Evolutionary conservation across 2,888 invertebrate genomes (phyloP).

Genomic region (Esperia sulphurella): DNA sequence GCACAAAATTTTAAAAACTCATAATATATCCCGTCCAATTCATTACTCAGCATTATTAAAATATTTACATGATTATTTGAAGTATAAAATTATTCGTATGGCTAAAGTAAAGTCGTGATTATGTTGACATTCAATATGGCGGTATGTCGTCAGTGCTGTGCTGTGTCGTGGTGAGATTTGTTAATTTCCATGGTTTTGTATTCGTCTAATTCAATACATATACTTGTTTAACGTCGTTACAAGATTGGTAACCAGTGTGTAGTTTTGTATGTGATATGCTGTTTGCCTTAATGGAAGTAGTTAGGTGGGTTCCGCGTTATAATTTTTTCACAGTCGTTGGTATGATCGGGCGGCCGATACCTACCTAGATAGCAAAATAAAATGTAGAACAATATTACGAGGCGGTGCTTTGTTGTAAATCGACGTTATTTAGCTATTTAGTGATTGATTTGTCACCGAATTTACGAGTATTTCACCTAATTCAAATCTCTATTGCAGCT

Average conservation of each 20-base stretch:
- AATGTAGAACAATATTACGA: conserved; percentile 46
- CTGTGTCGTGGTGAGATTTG: conserved; percentile 95
- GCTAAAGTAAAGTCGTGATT: conserved; percentile 61
- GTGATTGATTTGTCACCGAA: conserved; percentile 18
- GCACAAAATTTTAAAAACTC: conserved; percentile 64
- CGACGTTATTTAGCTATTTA: conserved; percentile 24
- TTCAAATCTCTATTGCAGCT: conserved; percentile 55
- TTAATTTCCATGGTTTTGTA: conserved; percentile 54
- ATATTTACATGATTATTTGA: conserved; percentile 26
- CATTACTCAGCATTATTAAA: conserved; percentile 19
- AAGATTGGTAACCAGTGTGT: conserved; percentile 30
- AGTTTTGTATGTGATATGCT: conserved; percentile 30
- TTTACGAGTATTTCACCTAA: conserved; percentile 29
- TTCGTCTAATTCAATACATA: conserved; percentile 38
- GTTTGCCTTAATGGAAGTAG: conserved; percentile 30
- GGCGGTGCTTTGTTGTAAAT: conserved; percentile 41
- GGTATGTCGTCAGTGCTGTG: conserved; percentile 97
- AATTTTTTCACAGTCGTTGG: conserved; percentile 51
- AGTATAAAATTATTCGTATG: conserved; percentile 37
- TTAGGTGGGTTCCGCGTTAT: conserved; percentile 34
- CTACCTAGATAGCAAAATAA: conserved; percentile 57
- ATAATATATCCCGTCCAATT: conserved; percentile 26
- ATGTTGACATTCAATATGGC: conserved; percentile 94
- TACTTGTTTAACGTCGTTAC: conserved; percentile 28
- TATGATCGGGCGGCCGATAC: conserved; percentile 54